Evolutionary conservation across 2,113 vertebrate species (phyloP), one percentile per base, ranked within the genome.

Genomic region (Gallinago paraguaiae): DNA sequence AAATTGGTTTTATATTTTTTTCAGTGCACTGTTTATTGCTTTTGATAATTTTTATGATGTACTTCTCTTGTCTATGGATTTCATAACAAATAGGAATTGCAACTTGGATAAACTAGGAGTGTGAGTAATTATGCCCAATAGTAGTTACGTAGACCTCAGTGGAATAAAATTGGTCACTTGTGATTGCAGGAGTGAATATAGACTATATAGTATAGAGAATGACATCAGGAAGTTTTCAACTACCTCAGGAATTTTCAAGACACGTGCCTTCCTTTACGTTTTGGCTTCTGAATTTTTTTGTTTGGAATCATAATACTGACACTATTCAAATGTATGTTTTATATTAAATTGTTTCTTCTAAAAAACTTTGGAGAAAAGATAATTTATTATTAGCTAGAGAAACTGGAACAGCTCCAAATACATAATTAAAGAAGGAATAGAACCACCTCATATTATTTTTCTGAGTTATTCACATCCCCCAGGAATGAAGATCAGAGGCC

Each of bases 401-500:
- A 96, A 86, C 68, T 92, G 82, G 85, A 96, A 77, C 94, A 93
- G 60, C 60, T 94, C 72, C 72, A 88, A 75, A 93, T 96, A 45
- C 72, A 88, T 95, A 95, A 96, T 96, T 95, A 93, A 97, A 88
- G 78, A 81, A 80, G 60, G 64, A 92, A 6, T 84, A 84, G 88
- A 96, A 56, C 60, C 54, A 94, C 92, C 85, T 94, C 51, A 8
- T 68, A 86, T 67, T 95, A 88, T 95, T 95, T 94, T 88, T 67
- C 84, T 45, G 56, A 93, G 68, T 83, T 88, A 65, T 68, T 97
- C 85, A 28, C 72, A 82, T 92, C 86, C 85, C 90, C 86, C 79
- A 94, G 82, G 90, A 96, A 90, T 83, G 80, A 94, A 93, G 95
- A 96, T 96, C 96, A 97, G 92, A 97, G 69, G 33, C 93, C 1